A percentile compares a stretch with the other conserved stretches of the same genome.
These are phyloP conservation scores for Diplogasteroides magnus DNA, from an alignment of 1,140 invertebrate genomes.

Conservation along the genomic window DNA sequence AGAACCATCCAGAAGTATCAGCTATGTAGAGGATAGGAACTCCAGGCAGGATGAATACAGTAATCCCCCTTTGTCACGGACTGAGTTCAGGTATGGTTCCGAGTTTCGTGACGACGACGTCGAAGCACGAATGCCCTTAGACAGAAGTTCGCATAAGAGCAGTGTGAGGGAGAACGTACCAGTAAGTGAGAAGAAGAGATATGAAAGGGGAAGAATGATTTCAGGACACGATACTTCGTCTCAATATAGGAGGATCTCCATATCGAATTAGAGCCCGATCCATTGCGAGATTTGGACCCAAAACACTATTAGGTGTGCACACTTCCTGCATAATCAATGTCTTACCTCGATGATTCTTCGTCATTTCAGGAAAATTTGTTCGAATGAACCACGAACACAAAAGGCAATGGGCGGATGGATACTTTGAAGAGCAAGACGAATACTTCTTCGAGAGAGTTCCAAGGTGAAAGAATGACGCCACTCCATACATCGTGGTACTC, in stretches of 20 bases:
- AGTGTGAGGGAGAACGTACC: conserved; percentile 39
- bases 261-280: conserved; percentile 49
- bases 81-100: neutral
- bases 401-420: conserved; percentile 47
- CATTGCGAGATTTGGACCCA: conserved; percentile 53
- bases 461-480: conserved; percentile 30
- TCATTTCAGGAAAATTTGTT: conserved; percentile 29
- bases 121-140: conserved; percentile 33
- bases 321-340: neutral
- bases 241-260: conserved; percentile 50
- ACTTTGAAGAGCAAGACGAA: conserved; percentile 50
- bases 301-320: conserved; percentile 36
- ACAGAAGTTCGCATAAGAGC: conserved; percentile 31
- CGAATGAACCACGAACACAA: conserved; percentile 54
- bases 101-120: conserved; percentile 30
- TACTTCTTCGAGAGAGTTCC: conserved; percentile 54
- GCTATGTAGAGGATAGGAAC: neutral
- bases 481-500: neutral
- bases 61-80: no score
- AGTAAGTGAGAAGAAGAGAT: conserved; percentile 21
- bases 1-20: neutral
- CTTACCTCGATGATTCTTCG: neutral
- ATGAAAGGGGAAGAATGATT: neutral
- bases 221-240: conserved; percentile 49
- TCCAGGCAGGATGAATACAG: neutral